Base-by-base conservation (phyloP, 2,113 vertebrate genomes). In the Melanotaenia duboulayi region DNA sequence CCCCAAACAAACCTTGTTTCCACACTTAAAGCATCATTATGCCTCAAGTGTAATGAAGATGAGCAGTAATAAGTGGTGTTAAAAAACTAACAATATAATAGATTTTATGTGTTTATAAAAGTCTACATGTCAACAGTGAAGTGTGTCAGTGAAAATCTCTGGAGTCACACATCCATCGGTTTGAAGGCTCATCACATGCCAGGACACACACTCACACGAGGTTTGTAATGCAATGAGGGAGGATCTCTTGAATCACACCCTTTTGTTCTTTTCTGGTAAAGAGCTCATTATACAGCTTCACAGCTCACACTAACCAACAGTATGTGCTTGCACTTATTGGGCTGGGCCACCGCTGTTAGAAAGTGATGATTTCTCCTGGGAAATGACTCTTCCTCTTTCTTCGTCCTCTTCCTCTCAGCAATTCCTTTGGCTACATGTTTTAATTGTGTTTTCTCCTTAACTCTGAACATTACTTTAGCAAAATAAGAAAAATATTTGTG, bases 241-340 rank as follows among this genome's bases (percentile, higher is more conserved):
- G 40, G 40, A 42, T 42, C 4, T 42, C 40, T 42, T 42, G 40
- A 42, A 42, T 16, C 12, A 3, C 12, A 42, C 40, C 5, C 40
- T 42, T 42, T 42, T 14, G 40, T 42, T 42, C 40, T 42, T 42
- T 42, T 42, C 40, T 42, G 22, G 20, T 42, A 24, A 70, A 51
- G 28, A 20, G 8, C 50, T 52, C 37, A 60, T 60, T 71, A 51
- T 35, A 35, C 55, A 40, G 48, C n/a, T 39, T 59, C 22, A 51
- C 16, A 35, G 32, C 8, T 35, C 32, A 35, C 32, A 35, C 23
- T 20, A 52, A 46, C 7, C n/a, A 35, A 24, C 22, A 66, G 48
- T 57, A 19, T 48, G 54, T 46, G n/a, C 55, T 48, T 68, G 40
- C 65, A 68, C 28, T 25, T 63, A 40, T n/a, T 1, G 2, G 37